These are phyloP conservation scores for Drosophila kanapiae DNA, from an alignment of 1,140 invertebrate species.

Conservation along the genomic window DNA sequence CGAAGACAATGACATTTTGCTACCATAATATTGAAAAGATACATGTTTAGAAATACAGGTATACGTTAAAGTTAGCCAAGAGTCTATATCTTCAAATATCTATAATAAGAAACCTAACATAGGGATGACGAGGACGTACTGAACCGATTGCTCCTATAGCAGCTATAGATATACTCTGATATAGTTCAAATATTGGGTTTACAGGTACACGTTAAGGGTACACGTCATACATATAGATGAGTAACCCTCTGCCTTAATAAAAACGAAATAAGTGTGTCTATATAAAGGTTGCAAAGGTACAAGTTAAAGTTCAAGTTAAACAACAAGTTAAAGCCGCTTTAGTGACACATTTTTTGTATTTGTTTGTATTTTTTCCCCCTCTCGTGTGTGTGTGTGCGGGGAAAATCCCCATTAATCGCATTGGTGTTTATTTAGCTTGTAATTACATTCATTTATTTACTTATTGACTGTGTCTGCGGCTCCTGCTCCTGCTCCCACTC, in stretches of 20 bases:
- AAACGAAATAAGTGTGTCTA: background rate
- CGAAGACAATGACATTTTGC: accelerated
- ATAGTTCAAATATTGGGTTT: no score
- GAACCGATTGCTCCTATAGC: no score
- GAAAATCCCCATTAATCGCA: slow-evolving; percentile 73
- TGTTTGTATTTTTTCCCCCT: background rate
- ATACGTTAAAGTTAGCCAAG: background rate
- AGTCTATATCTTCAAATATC: no score
- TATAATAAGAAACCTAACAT: no score
- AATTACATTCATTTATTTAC: slow-evolving; percentile 85
- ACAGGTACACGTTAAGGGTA: background rate
- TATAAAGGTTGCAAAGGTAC: background rate
- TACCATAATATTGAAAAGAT: background rate
- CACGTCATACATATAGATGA: no score
- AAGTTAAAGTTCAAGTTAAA: background rate
- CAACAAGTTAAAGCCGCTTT: slow-evolving; percentile 13
- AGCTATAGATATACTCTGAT: no score
- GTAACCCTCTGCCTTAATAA: no score
- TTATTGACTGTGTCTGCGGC: slow-evolving; percentile 81
- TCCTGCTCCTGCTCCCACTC: background rate
- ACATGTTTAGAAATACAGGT: background rate
- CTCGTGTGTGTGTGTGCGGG: slow-evolving; percentile 2
- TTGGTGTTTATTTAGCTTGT: slow-evolving; percentile 85
- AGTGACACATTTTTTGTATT: slow-evolving; percentile 23
- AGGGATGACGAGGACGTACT: no score